Percentiles rank a stretch among this genome's conserved stretches.
Evolutionary conservation across 92 coral and sea anemone genomes (phyloP).

Genomic region (Parazoanthus atlanticus): DNA sequence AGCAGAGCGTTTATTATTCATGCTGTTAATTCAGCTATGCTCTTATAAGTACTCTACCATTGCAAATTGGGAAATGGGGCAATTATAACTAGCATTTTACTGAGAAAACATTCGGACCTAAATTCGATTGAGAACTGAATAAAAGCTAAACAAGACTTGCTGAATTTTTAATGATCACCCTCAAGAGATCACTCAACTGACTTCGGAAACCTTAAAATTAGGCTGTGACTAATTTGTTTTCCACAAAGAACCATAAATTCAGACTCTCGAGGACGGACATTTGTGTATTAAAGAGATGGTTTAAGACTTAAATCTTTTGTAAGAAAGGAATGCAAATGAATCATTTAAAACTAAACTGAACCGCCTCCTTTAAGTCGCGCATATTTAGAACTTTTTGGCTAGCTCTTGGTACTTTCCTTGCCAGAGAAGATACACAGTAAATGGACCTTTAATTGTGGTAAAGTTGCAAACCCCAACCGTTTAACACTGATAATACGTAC

Average conservation of each 20-base stretch:
- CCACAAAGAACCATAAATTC: background rate
- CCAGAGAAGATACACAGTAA: background rate
- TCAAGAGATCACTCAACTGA: background rate
- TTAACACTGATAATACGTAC: constrained; percentile 56
- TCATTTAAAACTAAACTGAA: background rate
- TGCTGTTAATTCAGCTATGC: background rate
- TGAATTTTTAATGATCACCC: background rate
- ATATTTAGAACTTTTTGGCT: background rate
- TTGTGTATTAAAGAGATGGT: background rate
- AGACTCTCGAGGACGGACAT: background rate
- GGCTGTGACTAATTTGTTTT: background rate
- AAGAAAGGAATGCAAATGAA: constrained; percentile 8
- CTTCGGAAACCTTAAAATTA: background rate
- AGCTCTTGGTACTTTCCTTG: background rate
- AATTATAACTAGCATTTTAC: background rate
- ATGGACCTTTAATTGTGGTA: background rate
- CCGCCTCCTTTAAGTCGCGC: background rate
- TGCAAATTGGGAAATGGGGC: background rate
- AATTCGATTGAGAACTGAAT: background rate
- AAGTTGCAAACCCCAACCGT: background rate
- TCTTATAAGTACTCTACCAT: background rate
- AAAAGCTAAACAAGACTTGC: background rate
- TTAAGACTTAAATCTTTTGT: background rate
- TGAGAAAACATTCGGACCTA: background rate
- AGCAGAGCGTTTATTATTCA: background rate